Base-by-base conservation (phyloP, 2,888 invertebrate species). In the Drosophila multiciliata region DNA sequence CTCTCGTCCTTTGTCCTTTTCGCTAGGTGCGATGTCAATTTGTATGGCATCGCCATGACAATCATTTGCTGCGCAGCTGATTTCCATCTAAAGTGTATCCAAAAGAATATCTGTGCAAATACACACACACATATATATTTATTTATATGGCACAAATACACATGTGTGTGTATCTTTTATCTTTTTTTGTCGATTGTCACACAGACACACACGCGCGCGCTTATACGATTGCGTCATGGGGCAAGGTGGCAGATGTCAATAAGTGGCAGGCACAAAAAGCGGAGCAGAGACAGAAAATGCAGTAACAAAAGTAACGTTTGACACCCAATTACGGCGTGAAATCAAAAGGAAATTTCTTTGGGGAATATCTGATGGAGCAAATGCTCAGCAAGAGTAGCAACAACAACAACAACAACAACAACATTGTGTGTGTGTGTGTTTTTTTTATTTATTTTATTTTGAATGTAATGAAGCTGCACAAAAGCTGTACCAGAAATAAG, bases 321-420 rank as follows among this genome's bases (percentile, higher is more conserved):
- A 87, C 87, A 87, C 90, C 90, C 89, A 87, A 87, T 89, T 87
- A 89, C 87, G 80, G 81, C 81, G 79, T 75, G 79, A 89, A 89
- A 87, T 87, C 87, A 89, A 87, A 89, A 81, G 83, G 79, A 89
- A 87, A 83, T 85, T 83, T 75, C 76, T 78, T 72, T 76, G 73
- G 82, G 77, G 80, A 87, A 71, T 80, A 65, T 66, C 42, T 61
- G 50, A 26, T 60, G 48, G 33, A 15, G 42, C 33, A 32, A 61
- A 50, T 32, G 42, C 45, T 32, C 50, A 54, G 38, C 23, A 54
- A 57, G 17, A 64, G 9, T 55, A 26, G 4, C 40, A 60, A n/a
- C n/a, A 57, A 32, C 61, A 38, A 12, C 32, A 58, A 52, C 29
- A 60, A n/a, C 17, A 57, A 32, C 61, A 38, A 48, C 29, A 60